Conservation (phyloP, 2,797 vertebrate species). For the Florisuga fusca region DNA sequence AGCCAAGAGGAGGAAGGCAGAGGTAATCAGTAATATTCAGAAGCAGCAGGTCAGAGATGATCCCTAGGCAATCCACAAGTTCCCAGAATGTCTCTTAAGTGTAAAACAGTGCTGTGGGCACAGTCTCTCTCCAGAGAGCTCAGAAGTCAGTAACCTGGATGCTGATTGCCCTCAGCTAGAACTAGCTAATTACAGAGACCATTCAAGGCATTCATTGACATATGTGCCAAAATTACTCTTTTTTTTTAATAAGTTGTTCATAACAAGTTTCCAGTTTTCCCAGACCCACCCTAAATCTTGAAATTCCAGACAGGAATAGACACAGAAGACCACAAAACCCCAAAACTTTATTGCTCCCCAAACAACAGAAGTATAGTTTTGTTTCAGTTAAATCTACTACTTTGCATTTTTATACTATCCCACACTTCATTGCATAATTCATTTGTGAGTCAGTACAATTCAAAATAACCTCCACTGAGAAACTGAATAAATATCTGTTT, state of each 20-base stretch:
- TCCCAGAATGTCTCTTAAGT: background rate
- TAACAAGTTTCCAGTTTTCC: background rate
- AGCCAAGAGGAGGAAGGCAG: background rate
- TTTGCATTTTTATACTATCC: background rate
- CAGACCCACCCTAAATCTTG: background rate
- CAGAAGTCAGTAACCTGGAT: background rate
- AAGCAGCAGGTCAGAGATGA: background rate
- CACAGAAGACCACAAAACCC: background rate
- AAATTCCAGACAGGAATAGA: background rate
- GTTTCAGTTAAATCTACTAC: background rate
- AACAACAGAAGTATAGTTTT: background rate
- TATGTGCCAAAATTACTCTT: background rate
- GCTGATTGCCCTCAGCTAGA: background rate
- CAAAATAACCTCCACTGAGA: background rate
- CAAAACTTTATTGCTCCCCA: background rate
- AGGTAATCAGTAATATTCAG: background rate
- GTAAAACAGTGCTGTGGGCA: background rate
- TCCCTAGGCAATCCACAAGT: background rate
- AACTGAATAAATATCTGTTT: constrained; percentile 16
- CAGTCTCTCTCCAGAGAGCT: background rate
- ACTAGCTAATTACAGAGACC: constrained; percentile 27
- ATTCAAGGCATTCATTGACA: constrained; percentile 20
- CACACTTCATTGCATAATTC: background rate
- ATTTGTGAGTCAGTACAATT: background rate
- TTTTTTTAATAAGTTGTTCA: background rate